Conservation (phyloP, 2,113 vertebrate genomes). For the Tapirus terrestris region DNA sequence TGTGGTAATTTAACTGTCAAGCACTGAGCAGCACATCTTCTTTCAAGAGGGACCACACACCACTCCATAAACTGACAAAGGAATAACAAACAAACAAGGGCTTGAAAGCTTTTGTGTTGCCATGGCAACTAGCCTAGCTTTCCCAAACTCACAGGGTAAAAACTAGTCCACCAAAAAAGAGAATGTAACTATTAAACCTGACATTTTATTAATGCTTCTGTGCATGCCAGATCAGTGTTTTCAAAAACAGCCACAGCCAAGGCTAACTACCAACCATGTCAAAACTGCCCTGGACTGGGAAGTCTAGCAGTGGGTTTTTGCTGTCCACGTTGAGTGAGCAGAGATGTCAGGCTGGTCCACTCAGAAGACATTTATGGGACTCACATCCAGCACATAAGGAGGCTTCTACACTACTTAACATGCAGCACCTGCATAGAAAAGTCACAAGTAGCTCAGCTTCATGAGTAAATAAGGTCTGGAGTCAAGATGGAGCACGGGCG, state of each 20-base stretch:
- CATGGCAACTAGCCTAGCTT: slow-evolving; percentile 83
- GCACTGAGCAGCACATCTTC: slow-evolving; percentile 70
- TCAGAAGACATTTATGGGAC: background rate
- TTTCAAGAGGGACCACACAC: slow-evolving; percentile 81
- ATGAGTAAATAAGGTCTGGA: background rate
- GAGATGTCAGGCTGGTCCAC: background rate
- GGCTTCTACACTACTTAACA: background rate
- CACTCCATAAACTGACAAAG: slow-evolving; percentile 83
- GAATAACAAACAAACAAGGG: slow-evolving; percentile 81
- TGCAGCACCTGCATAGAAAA: background rate
- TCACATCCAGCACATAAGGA: background rate
- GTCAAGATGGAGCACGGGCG: background rate
- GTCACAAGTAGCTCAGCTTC: background rate
- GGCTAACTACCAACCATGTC: background rate
- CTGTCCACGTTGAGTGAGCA: background rate
- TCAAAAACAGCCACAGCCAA: background rate
- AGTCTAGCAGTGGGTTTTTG: background rate
- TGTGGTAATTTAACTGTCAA: slow-evolving; percentile 68
- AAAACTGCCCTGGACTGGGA: background rate
- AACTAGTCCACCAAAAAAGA: slow-evolving; percentile 75
- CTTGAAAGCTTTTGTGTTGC: slow-evolving; percentile 80
- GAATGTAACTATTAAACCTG: slow-evolving; percentile 78
- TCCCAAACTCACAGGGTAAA: slow-evolving; percentile 76
- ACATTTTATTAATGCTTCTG: slow-evolving; percentile 65
- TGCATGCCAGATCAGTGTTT: background rate